phyloP scores from a whole-genome alignment of 2,113 vertebrate species.

The Callipepla californica region DNA sequence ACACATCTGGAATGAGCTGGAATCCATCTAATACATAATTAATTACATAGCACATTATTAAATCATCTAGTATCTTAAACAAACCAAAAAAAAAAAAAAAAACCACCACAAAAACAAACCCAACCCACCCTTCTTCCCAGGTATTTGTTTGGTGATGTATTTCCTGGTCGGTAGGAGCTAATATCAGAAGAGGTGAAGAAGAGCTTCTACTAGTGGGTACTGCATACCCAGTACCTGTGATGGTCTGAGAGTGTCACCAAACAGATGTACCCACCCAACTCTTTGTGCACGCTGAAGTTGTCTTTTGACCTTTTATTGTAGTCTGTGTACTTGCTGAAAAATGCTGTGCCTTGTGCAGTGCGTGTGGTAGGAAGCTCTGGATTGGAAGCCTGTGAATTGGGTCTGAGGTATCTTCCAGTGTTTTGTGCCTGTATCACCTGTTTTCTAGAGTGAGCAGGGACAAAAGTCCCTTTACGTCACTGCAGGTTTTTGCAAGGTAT shows the following conservation, averaged over 20 bases:
- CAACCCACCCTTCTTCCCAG: neutral
- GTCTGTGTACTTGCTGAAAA: neutral
- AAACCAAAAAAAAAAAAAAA: neutral
- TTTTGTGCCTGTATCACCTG: neutral
- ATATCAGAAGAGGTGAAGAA: neutral
- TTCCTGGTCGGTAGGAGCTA: conserved; percentile 10
- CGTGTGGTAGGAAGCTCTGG: neutral
- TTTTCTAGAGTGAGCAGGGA: neutral
- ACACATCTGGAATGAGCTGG: neutral
- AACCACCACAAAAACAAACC: no score
- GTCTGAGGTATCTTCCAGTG: neutral
- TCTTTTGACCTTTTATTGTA: conserved; percentile 11
- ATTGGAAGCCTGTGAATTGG: neutral
- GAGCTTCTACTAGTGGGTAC: no score
- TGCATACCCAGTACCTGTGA: neutral
- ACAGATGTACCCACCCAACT: neutral
- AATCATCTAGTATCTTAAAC: neutral
- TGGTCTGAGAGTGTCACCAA: neutral
- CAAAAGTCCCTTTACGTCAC: neutral
- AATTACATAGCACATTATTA: neutral
- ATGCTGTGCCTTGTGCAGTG: neutral
- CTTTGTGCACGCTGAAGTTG: neutral
- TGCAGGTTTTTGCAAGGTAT: conserved; percentile 6
- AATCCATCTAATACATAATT: neutral
- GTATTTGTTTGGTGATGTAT: conserved; percentile 6